A percentile compares a stretch with the other conserved stretches of the same genome.
These are phyloP conservation scores for Bicyclus anynana DNA, from an alignment of 1,140 invertebrate genomes.

Conservation along the genomic window DNA sequence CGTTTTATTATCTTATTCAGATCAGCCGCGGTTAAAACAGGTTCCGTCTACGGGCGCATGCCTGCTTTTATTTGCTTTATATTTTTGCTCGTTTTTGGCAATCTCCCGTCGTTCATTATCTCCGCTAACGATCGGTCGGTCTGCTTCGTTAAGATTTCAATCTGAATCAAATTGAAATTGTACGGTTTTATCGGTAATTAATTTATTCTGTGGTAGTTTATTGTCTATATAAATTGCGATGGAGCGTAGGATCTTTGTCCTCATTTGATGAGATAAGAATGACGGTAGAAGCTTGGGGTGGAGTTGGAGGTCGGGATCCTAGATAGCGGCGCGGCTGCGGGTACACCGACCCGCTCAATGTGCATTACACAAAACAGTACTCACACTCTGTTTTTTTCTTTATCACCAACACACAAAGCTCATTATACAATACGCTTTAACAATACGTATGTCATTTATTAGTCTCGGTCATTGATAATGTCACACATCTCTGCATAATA, in stretches of 20 bases:
- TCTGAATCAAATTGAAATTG: conserved; percentile 16
- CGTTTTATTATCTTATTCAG: conserved; percentile 68
- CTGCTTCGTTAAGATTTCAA: conserved; percentile 49
- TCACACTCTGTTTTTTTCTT: no score
- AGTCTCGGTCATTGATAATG: conserved; percentile 28
- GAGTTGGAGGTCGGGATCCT: conserved; percentile 50
- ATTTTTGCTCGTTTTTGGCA: conserved; percentile 70
- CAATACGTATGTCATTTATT: conserved; percentile 14
- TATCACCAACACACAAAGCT: conserved; percentile 16
- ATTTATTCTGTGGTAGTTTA: conserved; percentile 33
- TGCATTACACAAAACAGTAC: no score
- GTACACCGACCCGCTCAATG: conserved; percentile 43
- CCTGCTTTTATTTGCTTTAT: conserved; percentile 71
- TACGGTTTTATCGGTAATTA: conserved; percentile 16
- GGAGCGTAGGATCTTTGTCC: conserved; percentile 52
- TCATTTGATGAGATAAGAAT: conserved; percentile 65
- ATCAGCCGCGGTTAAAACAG: conserved; percentile 42
- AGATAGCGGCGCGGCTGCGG: conserved; percentile 51
- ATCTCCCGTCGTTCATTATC: conserved; percentile 62
- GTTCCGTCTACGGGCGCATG: conserved; percentile 48
- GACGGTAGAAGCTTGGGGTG: conserved; percentile 51
- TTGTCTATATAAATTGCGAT: conserved; percentile 38
- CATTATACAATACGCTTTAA: conserved; percentile 20
- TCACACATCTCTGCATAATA: conserved; percentile 31
- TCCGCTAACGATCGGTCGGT: conserved; percentile 55